These are phyloP conservation scores for Gnathonemus longibarbis DNA, from an alignment of 2,113 vertebrate genomes.

Conservation along the genomic window DNA sequence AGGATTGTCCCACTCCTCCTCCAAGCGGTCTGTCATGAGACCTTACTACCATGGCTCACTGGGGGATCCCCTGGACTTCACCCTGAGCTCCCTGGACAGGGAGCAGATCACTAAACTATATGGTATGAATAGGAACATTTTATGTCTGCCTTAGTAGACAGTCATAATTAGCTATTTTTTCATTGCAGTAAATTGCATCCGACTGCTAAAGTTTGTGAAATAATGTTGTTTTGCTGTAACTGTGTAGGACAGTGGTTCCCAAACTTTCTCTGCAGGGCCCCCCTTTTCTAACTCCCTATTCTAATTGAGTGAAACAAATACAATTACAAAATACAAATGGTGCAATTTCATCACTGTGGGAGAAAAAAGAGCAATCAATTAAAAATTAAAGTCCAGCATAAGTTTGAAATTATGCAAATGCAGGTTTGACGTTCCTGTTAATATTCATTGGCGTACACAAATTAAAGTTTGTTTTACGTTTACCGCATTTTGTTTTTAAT, in stretches of 20 bases:
- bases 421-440: no score
- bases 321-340: no score
- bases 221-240: neutral
- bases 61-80: conserved; percentile 58
- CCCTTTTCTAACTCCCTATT: no score
- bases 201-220: neutral
- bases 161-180: neutral
- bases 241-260: neutral
- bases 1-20: conserved; percentile 60
- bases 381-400: no score
- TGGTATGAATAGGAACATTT: conserved; percentile 34
- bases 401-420: no score
- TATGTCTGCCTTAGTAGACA: neutral
- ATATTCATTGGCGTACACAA: no score
- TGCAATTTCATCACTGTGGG: no score
- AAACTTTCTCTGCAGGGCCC: no score
- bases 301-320: no score
- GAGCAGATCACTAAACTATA: conserved; percentile 53
- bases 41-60: conserved; percentile 66
- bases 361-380: no score
- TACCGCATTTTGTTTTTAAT: no score
- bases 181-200: neutral
- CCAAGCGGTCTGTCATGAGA: conserved; percentile 61
- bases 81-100: conserved; percentile 41
- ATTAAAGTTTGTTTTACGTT: no score